These are phyloP conservation scores for Taurulus bubalis DNA, from an alignment of 2,113 vertebrate genomes.

Conservation along the genomic window DNA sequence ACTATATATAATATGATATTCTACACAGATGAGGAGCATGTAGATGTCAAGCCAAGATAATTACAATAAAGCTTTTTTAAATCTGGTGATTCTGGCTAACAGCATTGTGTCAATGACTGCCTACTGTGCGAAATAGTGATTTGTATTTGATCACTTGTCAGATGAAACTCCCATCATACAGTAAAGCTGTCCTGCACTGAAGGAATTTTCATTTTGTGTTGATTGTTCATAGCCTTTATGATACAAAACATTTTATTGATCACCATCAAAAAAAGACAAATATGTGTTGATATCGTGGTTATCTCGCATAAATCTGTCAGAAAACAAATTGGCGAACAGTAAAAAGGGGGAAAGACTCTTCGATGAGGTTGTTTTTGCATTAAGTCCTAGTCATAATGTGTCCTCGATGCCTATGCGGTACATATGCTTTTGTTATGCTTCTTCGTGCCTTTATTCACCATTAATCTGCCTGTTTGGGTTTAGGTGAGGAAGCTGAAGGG, in stretches of 20 bases:
- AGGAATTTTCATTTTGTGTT: background rate
- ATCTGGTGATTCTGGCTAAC: background rate
- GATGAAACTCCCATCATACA: background rate
- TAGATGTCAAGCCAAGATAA: background rate
- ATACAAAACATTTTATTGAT: background rate
- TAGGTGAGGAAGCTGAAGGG: conserved; percentile 81
- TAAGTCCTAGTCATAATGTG: background rate
- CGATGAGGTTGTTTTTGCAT: background rate
- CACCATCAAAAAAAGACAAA: background rate
- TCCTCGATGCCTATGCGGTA: background rate
- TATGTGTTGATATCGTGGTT: background rate
- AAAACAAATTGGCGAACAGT: background rate
- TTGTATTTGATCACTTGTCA: background rate
- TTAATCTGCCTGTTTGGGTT: conserved; percentile 27
- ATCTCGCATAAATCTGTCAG: background rate
- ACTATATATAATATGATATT: background rate
- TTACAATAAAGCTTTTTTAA: background rate
- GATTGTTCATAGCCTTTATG: background rate
- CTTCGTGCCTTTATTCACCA: background rate
- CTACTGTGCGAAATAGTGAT: background rate
- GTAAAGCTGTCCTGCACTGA: background rate
- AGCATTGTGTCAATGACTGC: background rate
- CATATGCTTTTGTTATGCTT: background rate
- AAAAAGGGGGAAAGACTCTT: background rate
- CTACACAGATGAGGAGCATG: background rate